Evolutionary conservation across 2,797 vertebrate genomes (phyloP).

Genomic region (Salmo trutta): DNA sequence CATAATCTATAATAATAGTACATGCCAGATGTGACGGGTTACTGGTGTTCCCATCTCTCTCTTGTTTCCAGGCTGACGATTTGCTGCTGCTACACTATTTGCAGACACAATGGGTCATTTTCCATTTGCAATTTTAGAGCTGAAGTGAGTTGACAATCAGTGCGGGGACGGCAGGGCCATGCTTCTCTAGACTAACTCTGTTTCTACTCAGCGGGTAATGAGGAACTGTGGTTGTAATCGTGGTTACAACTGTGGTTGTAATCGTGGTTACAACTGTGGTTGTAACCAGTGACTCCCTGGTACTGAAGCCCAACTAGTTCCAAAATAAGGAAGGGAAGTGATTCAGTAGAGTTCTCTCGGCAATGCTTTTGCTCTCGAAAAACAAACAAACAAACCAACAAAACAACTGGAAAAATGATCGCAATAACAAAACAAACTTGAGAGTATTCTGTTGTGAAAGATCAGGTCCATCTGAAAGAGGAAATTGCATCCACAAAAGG

Average conservation of each 20-base stretch:
- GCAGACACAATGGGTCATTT: slow-evolving; percentile 28
- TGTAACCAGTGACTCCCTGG: slow-evolving; percentile 25
- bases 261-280: too few relatives aligned
- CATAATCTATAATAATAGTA: slow-evolving; percentile 34
- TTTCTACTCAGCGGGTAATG: slow-evolving; percentile 19
- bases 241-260: slow-evolving; percentile 24
- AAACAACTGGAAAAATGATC: slow-evolving; percentile 2
- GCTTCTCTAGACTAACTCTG: background rate
- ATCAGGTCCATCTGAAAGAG: slow-evolving; percentile 15
- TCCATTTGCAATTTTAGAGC: slow-evolving; percentile 22
- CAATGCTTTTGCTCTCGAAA: background rate
- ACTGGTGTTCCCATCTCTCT: slow-evolving; percentile 8
- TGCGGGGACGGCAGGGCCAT: slow-evolving; percentile 17
- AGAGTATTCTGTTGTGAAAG: slow-evolving; percentile 11
- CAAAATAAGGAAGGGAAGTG: slow-evolving; percentile 10
- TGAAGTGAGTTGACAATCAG: slow-evolving; percentile 15
- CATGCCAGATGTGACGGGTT: slow-evolving; percentile 25
- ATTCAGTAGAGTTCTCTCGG: slow-evolving; percentile 11
- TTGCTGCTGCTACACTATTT: background rate
- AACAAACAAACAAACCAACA: slow-evolving; percentile 7
- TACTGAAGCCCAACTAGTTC: slow-evolving; percentile 30
- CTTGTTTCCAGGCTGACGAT: slow-evolving; percentile 12
- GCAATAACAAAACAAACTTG: slow-evolving; percentile 33
- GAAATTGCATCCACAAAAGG: slow-evolving; percentile 40
- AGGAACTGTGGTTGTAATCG: slow-evolving; percentile 30